Base-by-base conservation (phyloP, 1,140 invertebrate genomes). In the Papilio dardanus region DNA sequence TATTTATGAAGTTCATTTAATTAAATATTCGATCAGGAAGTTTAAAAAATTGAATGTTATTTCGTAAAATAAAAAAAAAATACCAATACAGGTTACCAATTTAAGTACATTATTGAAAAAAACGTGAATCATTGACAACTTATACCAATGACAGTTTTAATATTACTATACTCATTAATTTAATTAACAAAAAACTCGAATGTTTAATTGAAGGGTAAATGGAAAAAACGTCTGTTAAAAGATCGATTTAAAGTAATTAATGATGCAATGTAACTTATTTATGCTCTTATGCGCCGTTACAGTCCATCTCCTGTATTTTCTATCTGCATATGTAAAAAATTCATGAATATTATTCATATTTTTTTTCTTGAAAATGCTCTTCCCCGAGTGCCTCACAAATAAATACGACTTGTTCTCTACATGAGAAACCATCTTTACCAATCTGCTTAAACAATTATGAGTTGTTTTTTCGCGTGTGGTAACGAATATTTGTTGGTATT, bases 401-500 rank as follows among this genome's bases (percentile, higher is more conserved):
- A 35, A 28, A 28, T 40, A 40, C 35, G 4, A 12, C 42, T 21
- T 40, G 28, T 24, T 58, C 1, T 12, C 19, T 68, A 8, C 37
- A 40, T n/a, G 16, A 19, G n/a, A 37, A 35, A 28, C 35, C 67
- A 37, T 68, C 66, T 68, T 40, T 40, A 68, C 66, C 40, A 46
- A 42, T 21, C 28, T 33, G n/a, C 28, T 35, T 50, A 73, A 58
- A 73, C 46, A 71, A 71, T 54, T 71, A 42, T 40, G 37, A 50
- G 16, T 58, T 54, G 71, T 73, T 73, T 71, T 50, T 58, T 40
- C 8, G 0, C 31, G 46, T 73, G 71, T 58, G 42, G 71, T 19
- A 35, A 73, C 30, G 71, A 40, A 58, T 58, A 58, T 73, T 54
- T 73, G 66, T 73, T 54, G 7, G 46, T 73, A 58, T 58, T 58